phyloP scores from a whole-genome alignment of 2,888 invertebrate genomes.

The Eupithecia pulchellata region DNA sequence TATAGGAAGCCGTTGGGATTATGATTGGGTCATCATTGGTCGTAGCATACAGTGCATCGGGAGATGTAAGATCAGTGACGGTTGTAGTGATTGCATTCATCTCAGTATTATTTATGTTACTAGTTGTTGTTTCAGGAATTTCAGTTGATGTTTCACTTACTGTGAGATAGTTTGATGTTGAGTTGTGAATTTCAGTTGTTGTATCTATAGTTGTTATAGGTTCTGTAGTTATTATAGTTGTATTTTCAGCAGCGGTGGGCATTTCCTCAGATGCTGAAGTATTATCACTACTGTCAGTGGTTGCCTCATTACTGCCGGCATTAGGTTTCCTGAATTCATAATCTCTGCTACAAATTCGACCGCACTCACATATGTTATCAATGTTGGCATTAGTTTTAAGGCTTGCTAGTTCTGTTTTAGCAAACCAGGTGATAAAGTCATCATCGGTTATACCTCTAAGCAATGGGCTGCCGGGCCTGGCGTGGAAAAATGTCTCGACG shows the following conservation, averaged over 20 bases:
- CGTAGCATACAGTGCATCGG: slow-evolving; percentile 32
- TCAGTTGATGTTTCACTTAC: slow-evolving; percentile 24
- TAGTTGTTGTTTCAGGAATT: slow-evolving; percentile 27
- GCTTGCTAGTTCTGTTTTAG: slow-evolving; percentile 83
- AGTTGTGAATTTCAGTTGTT: slow-evolving; percentile 26
- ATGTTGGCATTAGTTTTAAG: slow-evolving; percentile 75
- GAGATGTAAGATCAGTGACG: slow-evolving; percentile 27
- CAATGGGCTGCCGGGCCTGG: slow-evolving; percentile 85
- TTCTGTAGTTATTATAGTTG: slow-evolving; percentile 30
- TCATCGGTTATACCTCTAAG: slow-evolving; percentile 87
- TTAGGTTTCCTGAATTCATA: slow-evolving; percentile 70
- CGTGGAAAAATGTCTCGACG: slow-evolving; percentile 88
- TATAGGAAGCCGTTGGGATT: slow-evolving; percentile 63
- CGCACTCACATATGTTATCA: slow-evolving; percentile 84
- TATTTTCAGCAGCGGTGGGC: slow-evolving; percentile 28
- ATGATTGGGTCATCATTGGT: slow-evolving; percentile 63
- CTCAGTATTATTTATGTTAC: slow-evolving; percentile 26
- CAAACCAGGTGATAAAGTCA: slow-evolving; percentile 88
- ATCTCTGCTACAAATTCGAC: slow-evolving; percentile 78
- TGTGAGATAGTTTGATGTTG: slow-evolving; percentile 29
- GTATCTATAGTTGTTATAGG: slow-evolving; percentile 34
- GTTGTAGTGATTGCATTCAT: slow-evolving; percentile 32
- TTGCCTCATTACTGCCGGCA: slow-evolving; percentile 44
- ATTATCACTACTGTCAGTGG: slow-evolving; percentile 33
- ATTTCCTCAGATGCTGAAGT: slow-evolving; percentile 2